Evolutionary conservation across 2,888 invertebrate genomes (phyloP), one percentile per base, ranked within the genome.

Genomic region (Trisateles emortualis): DNA sequence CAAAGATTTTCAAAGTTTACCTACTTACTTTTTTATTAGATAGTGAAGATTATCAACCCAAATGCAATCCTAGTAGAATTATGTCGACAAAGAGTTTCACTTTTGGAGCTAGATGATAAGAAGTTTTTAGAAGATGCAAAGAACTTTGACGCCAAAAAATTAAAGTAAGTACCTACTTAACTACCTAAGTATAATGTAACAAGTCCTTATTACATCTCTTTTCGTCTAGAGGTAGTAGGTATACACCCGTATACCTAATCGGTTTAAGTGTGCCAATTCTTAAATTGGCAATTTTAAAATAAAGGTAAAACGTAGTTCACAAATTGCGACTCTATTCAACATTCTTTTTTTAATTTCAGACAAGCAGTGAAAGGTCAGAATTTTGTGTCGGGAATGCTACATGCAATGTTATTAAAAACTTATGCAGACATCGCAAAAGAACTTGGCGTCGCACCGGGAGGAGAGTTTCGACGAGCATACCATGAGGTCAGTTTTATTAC

Each of bases 361-460:
- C 70, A 87, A 55, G 88, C 91, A 32, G 86, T 92, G 2, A 91
- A 88, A 74, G 92, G 90, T 0, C 90, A 92, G 69, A 86, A 81
- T 33, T 81, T 92, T 43, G 88, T 86, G 5, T 88, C 92, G 29
- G 92, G 92, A 2, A 88, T 92, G 88, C 68, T 92, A 36, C 92
- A 92, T 52, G 90, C 90, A 3, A 92, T 92, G 91, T 71, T 92
- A 24, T 72, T 92, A 32, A 92, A 92, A 66, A 90, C 92, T 0
- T 92, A 92, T 45, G 92, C 92, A 17, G 92, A 92, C 55, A 88
- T 92, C 30, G 90, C 92, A 0, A 91, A 86, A 65, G 92, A 92
- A 70, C 69, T 92, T 39, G 92, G 90, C 1, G 92, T 92, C 0
- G 92, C 92, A 4, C 92, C 92, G 0, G 92, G 92, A 0, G 92